Evolutionary conservation across 2,113 vertebrate genomes (phyloP).

Genomic region (Mormyrus lacerda): DNA sequence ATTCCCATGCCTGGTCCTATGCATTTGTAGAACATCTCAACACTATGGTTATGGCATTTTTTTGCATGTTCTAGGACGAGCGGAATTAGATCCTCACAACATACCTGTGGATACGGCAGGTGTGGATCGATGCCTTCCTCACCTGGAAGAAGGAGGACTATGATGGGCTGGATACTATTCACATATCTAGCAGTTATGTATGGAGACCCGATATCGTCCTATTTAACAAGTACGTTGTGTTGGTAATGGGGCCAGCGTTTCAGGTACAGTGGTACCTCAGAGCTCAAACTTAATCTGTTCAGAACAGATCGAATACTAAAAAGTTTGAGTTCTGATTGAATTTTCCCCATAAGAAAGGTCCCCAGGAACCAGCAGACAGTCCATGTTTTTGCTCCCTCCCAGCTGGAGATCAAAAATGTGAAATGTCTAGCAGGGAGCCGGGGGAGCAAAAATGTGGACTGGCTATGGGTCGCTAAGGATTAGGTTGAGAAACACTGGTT

Average conservation of each 20-base stretch:
- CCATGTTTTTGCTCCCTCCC: neutral
- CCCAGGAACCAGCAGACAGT: neutral
- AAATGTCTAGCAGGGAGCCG: too few species aligned
- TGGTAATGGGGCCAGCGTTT: slow-evolving; percentile 33
- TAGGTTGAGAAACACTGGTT: neutral
- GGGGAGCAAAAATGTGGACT: neutral
- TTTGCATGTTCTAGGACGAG: slow-evolving; percentile 48
- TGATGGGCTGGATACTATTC: slow-evolving; percentile 76
- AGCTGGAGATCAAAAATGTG: neutral
- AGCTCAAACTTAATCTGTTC: too few species aligned
- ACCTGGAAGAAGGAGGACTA: slow-evolving; percentile 76
- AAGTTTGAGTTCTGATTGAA: too few species aligned
- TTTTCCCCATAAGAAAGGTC: too few species aligned
- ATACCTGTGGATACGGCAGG: slow-evolving; percentile 82
- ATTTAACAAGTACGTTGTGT: slow-evolving; percentile 77
- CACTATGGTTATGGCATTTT: neutral
- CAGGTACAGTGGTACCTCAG: too few species aligned
- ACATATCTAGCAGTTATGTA: slow-evolving; percentile 78
- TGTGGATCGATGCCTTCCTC: slow-evolving; percentile 79
- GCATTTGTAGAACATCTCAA: neutral
- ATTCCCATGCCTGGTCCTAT: neutral
- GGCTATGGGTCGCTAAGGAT: neutral
- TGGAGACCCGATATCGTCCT: slow-evolving; percentile 86
- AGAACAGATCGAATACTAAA: too few species aligned
- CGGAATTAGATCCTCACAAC: slow-evolving; percentile 62